phyloP scores from a whole-genome alignment of 2,113 vertebrate genomes.

The Pica pica region DNA sequence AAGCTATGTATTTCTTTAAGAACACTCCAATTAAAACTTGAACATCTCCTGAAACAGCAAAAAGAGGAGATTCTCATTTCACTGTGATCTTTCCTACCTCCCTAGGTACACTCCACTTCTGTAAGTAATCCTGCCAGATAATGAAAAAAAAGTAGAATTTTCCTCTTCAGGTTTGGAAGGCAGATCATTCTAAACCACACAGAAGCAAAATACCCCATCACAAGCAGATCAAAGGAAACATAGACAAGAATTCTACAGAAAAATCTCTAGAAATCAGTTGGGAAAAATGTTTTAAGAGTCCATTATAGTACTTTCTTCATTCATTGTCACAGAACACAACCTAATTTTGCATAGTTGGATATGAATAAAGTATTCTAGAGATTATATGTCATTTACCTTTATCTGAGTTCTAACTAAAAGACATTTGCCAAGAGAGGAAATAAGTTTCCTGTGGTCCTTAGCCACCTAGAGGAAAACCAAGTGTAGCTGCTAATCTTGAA shows the following conservation, averaged over 20 bases:
- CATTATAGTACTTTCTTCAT: not conserved
- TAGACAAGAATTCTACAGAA: not conserved
- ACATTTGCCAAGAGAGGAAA: not conserved
- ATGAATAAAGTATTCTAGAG: not conserved
- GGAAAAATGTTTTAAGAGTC: not conserved
- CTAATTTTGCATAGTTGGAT: not conserved
- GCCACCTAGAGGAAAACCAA: not conserved
- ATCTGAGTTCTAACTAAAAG: not conserved
- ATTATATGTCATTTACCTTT: not conserved
- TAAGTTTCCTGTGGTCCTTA: not conserved
- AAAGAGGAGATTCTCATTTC: not conserved
- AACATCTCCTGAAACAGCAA: not conserved
- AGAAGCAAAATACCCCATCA: not conserved
- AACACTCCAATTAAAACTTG: not conserved
- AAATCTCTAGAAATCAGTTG: not conserved
- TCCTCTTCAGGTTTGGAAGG: not conserved
- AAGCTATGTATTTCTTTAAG: not conserved
- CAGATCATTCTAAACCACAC: not conserved
- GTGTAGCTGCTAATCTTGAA: not conserved
- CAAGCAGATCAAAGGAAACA: not conserved
- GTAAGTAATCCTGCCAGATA: not conserved
- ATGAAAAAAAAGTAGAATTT: not conserved
- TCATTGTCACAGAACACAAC: not conserved
- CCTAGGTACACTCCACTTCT: not conserved
- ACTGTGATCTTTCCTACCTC: not conserved